phyloP scores from a whole-genome alignment of 2,113 vertebrate species.

The Pyxicephalus adspersus region DNA sequence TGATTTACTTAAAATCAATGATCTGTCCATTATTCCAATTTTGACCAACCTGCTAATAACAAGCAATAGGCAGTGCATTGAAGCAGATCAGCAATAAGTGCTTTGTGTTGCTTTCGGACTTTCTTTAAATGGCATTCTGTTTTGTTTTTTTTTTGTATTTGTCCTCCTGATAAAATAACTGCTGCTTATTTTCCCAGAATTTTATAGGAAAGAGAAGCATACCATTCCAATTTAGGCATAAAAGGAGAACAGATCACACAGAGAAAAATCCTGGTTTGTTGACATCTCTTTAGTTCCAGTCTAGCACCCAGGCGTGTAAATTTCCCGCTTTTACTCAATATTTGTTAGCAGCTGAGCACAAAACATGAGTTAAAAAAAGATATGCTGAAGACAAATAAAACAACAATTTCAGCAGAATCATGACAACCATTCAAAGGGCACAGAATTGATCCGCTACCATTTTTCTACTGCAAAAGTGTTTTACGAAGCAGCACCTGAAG shows the following conservation, averaged over 20 bases:
- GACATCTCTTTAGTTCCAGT: conserved; percentile 29
- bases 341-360: conserved; percentile 18
- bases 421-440: neutral
- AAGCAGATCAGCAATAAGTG: neutral
- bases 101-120: neutral
- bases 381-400: neutral
- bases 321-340: neutral
- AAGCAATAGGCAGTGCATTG: neutral
- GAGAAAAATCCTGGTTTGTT: conserved; percentile 21
- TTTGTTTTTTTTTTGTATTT: conserved; percentile 16
- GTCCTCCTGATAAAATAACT: conserved; percentile 19
- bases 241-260: conserved; percentile 13
- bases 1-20: conserved; percentile 12
- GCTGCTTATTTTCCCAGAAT: neutral
- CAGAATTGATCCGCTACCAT: conserved; percentile 20
- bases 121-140: conserved; percentile 31
- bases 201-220: conserved; percentile 5
- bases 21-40: conserved; percentile 51
- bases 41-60: conserved; percentile 28
- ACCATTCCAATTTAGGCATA: conserved; percentile 10
- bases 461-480: conserved; percentile 27
- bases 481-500: conserved; percentile 4
- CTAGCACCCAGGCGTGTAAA: neutral
- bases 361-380: conserved; percentile 3
- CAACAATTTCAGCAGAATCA: neutral